A percentile compares a stretch with the other conserved stretches of the same genome.
phyloP scores from a whole-genome alignment of 2,113 vertebrate genomes.

The Elaphurus davidianus region DNA sequence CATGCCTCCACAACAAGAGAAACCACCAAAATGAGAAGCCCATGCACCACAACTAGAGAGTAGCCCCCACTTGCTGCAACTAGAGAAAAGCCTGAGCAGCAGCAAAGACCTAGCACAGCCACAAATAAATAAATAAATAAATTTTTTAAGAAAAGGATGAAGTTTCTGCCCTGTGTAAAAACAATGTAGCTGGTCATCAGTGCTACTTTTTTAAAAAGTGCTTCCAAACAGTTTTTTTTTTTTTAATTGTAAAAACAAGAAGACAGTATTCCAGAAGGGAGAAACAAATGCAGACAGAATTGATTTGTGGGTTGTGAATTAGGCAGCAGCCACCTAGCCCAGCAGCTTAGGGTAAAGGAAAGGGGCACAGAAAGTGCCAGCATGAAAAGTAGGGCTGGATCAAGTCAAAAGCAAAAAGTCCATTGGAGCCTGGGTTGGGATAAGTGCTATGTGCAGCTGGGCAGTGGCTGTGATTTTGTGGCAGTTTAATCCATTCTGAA shows the following conservation, averaged over 20 bases:
- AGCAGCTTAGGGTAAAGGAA: neutral
- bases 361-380: neutral
- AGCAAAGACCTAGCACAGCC: neutral
- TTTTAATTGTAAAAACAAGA: neutral
- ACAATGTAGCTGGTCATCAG: neutral
- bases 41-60: neutral
- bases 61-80: neutral
- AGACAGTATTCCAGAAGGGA: neutral
- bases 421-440: neutral
- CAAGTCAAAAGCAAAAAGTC: neutral
- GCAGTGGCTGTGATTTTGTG: neutral
- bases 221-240: neutral
- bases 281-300: neutral
- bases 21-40: neutral
- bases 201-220: neutral
- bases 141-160: neutral
- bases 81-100: neutral
- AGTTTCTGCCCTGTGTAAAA: neutral
- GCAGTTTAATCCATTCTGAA: slow-evolving; percentile 16
- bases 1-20: neutral
- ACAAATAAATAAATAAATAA: neutral
- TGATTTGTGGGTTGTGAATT: neutral
- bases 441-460: neutral
- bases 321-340: neutral
- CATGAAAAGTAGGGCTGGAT: neutral